Percentiles rank a stretch among this genome's conserved stretches.
Evolutionary conservation across 2,113 vertebrate genomes (phyloP).

Genomic region (Aptenodytes patagonicus): DNA sequence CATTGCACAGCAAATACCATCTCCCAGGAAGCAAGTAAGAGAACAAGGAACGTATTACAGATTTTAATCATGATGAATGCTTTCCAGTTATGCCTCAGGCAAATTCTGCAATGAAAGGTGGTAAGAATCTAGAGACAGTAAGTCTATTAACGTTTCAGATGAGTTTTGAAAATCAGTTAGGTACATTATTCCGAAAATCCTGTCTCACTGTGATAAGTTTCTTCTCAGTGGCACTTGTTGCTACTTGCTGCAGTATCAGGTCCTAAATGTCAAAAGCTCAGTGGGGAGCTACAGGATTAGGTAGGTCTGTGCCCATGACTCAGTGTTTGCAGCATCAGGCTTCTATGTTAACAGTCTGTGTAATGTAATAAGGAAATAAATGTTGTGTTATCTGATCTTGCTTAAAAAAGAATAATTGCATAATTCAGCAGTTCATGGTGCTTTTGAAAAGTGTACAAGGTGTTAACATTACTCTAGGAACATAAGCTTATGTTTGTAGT

Average conservation of each 20-base stretch:
- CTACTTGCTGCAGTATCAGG: constrained; percentile 36
- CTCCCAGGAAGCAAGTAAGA: neutral
- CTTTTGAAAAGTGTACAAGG: neutral
- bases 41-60: neutral
- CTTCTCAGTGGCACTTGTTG: constrained; percentile 35
- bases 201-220: neutral
- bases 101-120: constrained; percentile 1
- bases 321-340: constrained; percentile 5
- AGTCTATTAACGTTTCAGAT: constrained; percentile 49
- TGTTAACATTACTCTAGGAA: neutral
- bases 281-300: neutral
- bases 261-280: constrained; percentile 17
- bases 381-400: constrained; percentile 8
- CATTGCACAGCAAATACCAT: neutral
- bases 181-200: constrained; percentile 32
- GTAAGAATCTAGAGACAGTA: constrained; percentile 33
- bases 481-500: neutral
- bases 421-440: constrained; percentile 1
- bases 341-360: neutral
- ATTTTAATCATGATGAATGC: constrained; percentile 21
- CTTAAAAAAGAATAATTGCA: constrained; percentile 11
- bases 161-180: constrained; percentile 34
- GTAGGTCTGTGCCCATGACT: neutral
- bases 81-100: constrained; percentile 35
- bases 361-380: constrained; percentile 26